These are phyloP conservation scores for Orthonevra nobilis DNA, from an alignment of 2,888 invertebrate genomes.

Conservation along the genomic window DNA sequence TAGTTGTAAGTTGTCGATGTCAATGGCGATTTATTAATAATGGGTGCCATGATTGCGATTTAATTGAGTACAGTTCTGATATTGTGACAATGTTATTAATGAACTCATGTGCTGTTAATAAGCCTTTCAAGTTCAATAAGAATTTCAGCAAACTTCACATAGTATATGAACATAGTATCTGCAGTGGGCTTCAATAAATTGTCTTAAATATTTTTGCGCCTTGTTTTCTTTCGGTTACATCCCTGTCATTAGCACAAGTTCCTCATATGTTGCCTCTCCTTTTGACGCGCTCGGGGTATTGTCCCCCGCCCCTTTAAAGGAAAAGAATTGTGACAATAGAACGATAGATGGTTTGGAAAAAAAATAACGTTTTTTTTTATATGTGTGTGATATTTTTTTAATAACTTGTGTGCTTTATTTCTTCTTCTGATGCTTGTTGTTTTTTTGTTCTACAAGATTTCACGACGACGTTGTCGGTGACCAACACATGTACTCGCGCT, in stretches of 20 bases:
- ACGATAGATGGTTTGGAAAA: constrained; percentile 62
- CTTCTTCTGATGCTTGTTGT: constrained; percentile 11
- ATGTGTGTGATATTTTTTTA: constrained; percentile 65
- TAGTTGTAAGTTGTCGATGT: background rate
- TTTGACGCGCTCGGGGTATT: constrained; percentile 34
- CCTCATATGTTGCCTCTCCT: constrained; percentile 56
- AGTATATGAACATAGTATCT: background rate
- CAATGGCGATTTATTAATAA: background rate
- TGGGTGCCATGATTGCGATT: no score
- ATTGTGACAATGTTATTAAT: no score
- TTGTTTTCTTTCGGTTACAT: constrained; percentile 6
- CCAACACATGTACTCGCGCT: constrained; percentile 65
- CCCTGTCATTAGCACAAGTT: constrained; percentile 34
- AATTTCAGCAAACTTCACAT: no score
- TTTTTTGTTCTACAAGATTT: constrained; percentile 25
- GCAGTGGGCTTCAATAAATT: constrained; percentile 5
- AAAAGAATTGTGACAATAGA: constrained; percentile 62
- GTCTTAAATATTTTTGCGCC: background rate
- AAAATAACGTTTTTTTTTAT: constrained; percentile 43
- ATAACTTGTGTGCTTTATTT: constrained; percentile 27
- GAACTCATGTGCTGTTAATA: no score
- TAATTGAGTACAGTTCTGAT: no score
- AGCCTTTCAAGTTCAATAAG: constrained; percentile 11
- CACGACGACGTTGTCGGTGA: constrained; percentile 40
- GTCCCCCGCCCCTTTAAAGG: constrained; percentile 26